Percentiles rank a stretch among this genome's conserved stretches.
These are phyloP conservation scores for Danaus melanippus DNA, from an alignment of 1,140 invertebrate species.

Conservation along the genomic window DNA sequence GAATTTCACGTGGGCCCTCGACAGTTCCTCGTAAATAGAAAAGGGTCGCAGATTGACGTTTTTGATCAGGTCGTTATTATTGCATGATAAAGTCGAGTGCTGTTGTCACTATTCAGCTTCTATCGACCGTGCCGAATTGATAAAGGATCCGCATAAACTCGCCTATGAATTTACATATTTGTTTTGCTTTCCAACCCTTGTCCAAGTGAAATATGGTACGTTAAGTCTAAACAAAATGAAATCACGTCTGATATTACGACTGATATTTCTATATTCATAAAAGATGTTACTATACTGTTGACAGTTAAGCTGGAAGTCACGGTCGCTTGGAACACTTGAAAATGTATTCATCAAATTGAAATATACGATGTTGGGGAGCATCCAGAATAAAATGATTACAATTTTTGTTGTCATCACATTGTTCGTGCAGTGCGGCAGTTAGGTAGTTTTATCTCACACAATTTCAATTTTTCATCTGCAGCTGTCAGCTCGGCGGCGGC, in stretches of 20 bases:
- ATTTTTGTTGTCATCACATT: constrained; percentile 54
- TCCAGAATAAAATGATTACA: constrained; percentile 33
- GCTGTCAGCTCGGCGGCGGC: constrained; percentile 61
- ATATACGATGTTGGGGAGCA: constrained; percentile 22
- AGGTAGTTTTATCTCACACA: constrained; percentile 69
- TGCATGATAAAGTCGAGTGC: constrained; percentile 42
- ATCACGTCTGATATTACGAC: not conserved
- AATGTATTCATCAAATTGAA: constrained; percentile 23
- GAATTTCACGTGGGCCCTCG: constrained; percentile 51
- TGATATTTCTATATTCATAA: constrained; percentile 2
- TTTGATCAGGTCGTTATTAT: constrained; percentile 51
- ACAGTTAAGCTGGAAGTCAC: too few species aligned
- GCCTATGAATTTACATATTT: constrained; percentile 47
- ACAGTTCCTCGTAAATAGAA: constrained; percentile 44
- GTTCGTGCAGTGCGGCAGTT: constrained; percentile 50
- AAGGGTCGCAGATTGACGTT: constrained; percentile 54
- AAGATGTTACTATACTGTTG: not conserved
- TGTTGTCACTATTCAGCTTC: constrained; percentile 50
- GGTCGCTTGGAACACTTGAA: constrained; percentile 8
- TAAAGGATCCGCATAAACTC: constrained; percentile 45
- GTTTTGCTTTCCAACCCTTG: constrained; percentile 26
- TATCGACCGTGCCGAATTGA: constrained; percentile 46
- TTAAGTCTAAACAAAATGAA: not conserved
- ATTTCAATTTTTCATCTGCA: constrained; percentile 72
- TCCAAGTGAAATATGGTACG: constrained; percentile 14